These are phyloP conservation scores for Diadegma fenestrale DNA, from an alignment of 2,888 invertebrate species.

Conservation along the genomic window DNA sequence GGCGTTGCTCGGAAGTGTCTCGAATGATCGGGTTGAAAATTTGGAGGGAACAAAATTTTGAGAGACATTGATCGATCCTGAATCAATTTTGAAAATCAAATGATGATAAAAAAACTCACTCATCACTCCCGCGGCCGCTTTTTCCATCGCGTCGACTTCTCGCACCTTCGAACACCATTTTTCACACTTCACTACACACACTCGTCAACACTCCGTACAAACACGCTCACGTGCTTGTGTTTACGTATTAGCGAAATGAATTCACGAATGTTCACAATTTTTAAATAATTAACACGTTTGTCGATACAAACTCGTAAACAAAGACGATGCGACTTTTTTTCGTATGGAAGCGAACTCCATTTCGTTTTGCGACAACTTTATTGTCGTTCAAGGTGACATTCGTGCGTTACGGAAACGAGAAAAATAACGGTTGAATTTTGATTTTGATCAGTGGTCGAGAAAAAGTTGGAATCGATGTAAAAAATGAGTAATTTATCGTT, in stretches of 20 bases:
- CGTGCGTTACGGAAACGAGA: background rate
- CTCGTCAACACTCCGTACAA: background rate
- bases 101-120: background rate
- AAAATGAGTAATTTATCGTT: background rate
- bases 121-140: background rate
- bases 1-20: background rate
- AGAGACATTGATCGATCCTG: background rate
- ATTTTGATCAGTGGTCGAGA: background rate
- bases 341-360: background rate
- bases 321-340: background rate
- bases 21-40: background rate
- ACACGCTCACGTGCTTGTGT: background rate
- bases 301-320: background rate
- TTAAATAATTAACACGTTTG: background rate
- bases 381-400: too few relatives aligned
- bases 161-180: background rate
- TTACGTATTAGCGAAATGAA: background rate
- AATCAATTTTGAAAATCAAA: background rate
- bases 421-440: background rate
- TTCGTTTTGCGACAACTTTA: background rate
- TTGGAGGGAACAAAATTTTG: background rate
- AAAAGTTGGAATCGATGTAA: background rate
- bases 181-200: constrained; percentile 7
- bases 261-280: background rate
- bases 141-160: background rate